These are phyloP conservation scores for Platorchestia sp. DNA, from an alignment of 1,140 invertebrate species.

Conservation along the genomic window DNA sequence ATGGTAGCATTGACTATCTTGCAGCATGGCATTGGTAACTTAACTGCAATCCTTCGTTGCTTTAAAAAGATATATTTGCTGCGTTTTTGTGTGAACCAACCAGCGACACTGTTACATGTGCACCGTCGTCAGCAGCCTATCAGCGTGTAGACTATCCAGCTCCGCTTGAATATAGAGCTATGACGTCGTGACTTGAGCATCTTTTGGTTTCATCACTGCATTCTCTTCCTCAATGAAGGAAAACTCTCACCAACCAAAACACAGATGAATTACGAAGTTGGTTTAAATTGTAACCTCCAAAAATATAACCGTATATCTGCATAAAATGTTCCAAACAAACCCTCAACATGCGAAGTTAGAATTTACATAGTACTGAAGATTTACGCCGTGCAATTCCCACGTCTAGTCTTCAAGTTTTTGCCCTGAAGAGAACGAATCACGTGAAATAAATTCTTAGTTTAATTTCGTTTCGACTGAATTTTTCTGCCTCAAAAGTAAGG, in stretches of 20 bases:
- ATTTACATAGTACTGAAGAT: background rate
- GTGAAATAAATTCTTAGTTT: too few species aligned
- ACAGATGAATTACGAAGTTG: background rate
- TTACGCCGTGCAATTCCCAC: background rate
- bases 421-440: too few species aligned
- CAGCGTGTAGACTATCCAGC: background rate
- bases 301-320: background rate
- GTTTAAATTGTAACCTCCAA: background rate
- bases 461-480: background rate
- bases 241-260: background rate
- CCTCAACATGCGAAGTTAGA: background rate
- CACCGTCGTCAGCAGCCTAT: background rate
- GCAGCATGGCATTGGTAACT: background rate
- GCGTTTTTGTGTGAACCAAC: background rate
- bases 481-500: background rate
- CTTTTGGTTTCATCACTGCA: background rate
- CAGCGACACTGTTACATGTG: background rate
- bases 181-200: background rate
- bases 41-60: background rate
- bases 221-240: background rate
- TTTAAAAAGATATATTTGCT: background rate
- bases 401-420: background rate
- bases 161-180: background rate
- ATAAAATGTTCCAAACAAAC: background rate
- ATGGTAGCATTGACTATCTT: background rate